Percentiles rank a stretch among this genome's conserved stretches.
Evolutionary conservation across 1,140 invertebrate genomes (phyloP).

Genomic region (Gonatopus flavifemur): DNA sequence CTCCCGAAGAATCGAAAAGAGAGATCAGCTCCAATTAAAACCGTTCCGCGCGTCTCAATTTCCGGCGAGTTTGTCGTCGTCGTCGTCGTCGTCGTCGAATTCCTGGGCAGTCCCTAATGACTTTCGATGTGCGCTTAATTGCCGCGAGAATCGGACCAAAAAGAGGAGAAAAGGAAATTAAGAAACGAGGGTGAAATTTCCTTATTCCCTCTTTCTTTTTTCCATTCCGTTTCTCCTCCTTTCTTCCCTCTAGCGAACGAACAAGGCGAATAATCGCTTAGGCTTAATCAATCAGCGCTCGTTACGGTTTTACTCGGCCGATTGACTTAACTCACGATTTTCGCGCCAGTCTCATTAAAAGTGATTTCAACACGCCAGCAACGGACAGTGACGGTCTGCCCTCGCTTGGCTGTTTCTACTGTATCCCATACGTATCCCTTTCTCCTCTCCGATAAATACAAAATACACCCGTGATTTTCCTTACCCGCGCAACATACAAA

Average conservation of each 20-base stretch:
- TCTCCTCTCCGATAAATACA: too few species aligned
- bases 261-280: slow-evolving; percentile 25
- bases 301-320: slow-evolving; percentile 26
- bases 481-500: too few species aligned
- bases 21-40: slow-evolving; percentile 27
- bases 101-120: slow-evolving; percentile 19
- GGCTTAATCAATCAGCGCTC: slow-evolving; percentile 41
- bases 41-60: background rate
- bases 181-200: slow-evolving; percentile 1
- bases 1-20: too few species aligned
- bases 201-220: background rate
- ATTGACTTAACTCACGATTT: slow-evolving; percentile 38
- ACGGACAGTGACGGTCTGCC: too few species aligned
- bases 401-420: too few species aligned
- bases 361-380: slow-evolving; percentile 21
- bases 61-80: slow-evolving; percentile 8
- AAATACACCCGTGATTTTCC: too few species aligned
- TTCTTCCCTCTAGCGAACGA: background rate
- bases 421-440: too few species aligned
- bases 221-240: background rate
- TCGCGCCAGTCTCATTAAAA: slow-evolving; percentile 38
- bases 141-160: slow-evolving; percentile 27
- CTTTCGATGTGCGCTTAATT: slow-evolving; percentile 37
- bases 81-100: background rate
- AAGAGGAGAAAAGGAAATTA: slow-evolving; percentile 23